Conservation (phyloP, 2,797 vertebrate genomes). For the Syncerus caffer region DNA sequence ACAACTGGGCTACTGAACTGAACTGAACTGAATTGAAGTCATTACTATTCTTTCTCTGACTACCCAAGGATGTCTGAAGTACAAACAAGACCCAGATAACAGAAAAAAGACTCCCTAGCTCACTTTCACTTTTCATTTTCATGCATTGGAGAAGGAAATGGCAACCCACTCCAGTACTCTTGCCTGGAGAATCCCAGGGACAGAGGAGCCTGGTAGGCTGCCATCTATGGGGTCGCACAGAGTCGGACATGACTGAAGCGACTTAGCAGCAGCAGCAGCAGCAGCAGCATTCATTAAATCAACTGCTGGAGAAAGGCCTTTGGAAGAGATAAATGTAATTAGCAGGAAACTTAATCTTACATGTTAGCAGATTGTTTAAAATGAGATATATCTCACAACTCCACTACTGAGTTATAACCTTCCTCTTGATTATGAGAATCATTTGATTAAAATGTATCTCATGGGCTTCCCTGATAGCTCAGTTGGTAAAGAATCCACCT, state of each 20-base stretch:
- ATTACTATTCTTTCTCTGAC: not conserved
- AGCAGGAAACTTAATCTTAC: conserved; percentile 3
- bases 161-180: too few relatives aligned
- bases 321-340: not conserved
- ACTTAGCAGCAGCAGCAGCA: too few relatives aligned
- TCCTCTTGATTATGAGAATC: not conserved
- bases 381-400: not conserved
- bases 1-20: not conserved
- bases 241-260: too few relatives aligned
- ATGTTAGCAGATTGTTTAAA: conserved; percentile 23
- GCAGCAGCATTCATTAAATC: not conserved
- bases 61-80: not conserved
- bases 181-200: too few relatives aligned
- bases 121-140: too few relatives aligned
- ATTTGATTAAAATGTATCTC: not conserved
- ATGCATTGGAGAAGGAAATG: too few relatives aligned
- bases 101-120: not conserved
- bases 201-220: too few relatives aligned
- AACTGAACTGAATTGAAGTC: not conserved
- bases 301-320: not conserved
- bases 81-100: not conserved
- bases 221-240: too few relatives aligned
- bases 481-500: not conserved
- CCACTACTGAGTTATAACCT: not conserved
- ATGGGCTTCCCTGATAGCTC: not conserved